Percentiles rank a stretch among this genome's conserved stretches.
phyloP scores from a whole-genome alignment of 2,888 invertebrate species.

The Rhagonycha fulva region DNA sequence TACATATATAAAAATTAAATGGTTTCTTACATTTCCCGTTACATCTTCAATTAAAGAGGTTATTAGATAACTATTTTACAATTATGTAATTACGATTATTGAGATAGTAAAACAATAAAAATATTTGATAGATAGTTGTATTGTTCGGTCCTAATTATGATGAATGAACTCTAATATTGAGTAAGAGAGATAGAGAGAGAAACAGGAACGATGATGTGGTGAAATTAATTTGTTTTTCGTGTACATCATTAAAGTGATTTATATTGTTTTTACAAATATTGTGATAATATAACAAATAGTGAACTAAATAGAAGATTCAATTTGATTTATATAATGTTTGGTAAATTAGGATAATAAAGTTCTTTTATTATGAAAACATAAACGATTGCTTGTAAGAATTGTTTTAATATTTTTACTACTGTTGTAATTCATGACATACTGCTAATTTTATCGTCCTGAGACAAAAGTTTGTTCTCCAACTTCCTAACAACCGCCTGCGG shows the following conservation, averaged over 20 bases:
- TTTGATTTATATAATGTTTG: neutral
- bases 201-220: neutral
- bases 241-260: neutral
- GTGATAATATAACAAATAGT: neutral
- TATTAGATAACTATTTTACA: neutral
- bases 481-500: constrained; percentile 13
- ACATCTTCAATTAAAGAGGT: too few relatives aligned
- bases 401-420: constrained; percentile 9
- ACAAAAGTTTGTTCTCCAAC: constrained; percentile 15
- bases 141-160: neutral
- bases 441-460: constrained; percentile 15
- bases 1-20: too few relatives aligned
- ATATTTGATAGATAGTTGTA: neutral
- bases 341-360: neutral
- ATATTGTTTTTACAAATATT: neutral
- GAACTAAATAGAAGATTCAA: neutral
- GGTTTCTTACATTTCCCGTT: neutral
- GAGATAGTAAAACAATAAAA: neutral
- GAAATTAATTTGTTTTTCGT: neutral
- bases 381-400: neutral
- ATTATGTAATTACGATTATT: neutral
- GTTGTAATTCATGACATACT: constrained; percentile 15
- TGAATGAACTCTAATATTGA: neutral
- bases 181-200: neutral
- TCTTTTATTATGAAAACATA: neutral